These are phyloP conservation scores for Sebastes taczanowskii DNA, from an alignment of 2,797 vertebrate species.

Conservation along the genomic window DNA sequence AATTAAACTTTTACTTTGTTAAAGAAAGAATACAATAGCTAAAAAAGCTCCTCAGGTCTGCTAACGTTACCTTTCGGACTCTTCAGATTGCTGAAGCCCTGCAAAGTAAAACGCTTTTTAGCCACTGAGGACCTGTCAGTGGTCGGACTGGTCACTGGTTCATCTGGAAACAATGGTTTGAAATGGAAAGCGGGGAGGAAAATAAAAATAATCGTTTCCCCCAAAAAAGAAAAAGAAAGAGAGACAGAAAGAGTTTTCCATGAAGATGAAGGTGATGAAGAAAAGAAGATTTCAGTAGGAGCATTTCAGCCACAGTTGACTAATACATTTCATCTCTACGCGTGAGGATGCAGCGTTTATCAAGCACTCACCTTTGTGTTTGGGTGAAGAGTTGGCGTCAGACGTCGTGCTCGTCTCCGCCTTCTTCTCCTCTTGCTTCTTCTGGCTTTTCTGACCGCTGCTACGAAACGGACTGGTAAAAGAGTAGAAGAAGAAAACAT, in stretches of 20 bases:
- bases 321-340: background rate
- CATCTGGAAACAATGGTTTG: conserved; percentile 80
- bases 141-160: conserved; percentile 86
- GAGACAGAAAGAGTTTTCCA: background rate
- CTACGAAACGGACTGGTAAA: conserved; percentile 85
- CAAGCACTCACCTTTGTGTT: conserved; percentile 85
- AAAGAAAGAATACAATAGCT: background rate
- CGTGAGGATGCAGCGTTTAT: background rate
- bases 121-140: conserved; percentile 89
- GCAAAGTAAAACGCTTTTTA: conserved; percentile 92
- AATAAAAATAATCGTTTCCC: background rate
- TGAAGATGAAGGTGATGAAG: conserved; percentile 43
- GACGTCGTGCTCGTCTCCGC: conserved; percentile 69
- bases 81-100: conserved; percentile 94
- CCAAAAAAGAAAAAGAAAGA: background rate
- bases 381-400: conserved; percentile 81
- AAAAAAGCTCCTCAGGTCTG: background rate
- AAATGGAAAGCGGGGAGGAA: conserved; percentile 18
- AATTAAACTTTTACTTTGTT: background rate
- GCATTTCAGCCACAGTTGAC: background rate
- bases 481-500: background rate
- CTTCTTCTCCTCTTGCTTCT: conserved; percentile 91
- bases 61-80: conserved; percentile 89
- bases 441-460: conserved; percentile 82
- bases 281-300: conserved; percentile 7